Evolutionary conservation across 2,797 vertebrate genomes (phyloP), one percentile per base, ranked within the genome.

Genomic region (Glossophaga mutica): DNA sequence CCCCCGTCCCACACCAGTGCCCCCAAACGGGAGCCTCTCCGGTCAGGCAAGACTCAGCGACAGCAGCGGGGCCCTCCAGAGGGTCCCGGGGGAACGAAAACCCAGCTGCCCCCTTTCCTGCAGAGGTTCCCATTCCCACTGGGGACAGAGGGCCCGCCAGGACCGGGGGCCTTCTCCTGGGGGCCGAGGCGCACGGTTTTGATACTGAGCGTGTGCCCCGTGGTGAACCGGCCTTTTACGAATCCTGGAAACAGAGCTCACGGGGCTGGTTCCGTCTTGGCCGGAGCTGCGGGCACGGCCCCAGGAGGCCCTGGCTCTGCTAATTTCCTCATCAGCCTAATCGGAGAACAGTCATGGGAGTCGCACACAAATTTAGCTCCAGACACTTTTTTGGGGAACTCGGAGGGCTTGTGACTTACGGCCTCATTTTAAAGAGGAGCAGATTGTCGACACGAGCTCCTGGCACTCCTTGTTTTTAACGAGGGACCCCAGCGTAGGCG

Each of bases 361-460:
- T 92, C 95, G 57, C 86, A 44, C 71, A 89, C 84, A 95, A 87
- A 95, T 94, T 94, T 88, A 97, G 94, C 93, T 93, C 85, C 90
- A 96, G 97, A 95, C 82, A 83, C 94, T 97, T 96, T 71, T 96
- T 86, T 86, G 90, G 96, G 93, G 95, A 96, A 37, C 94, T 94
- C 79, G 18, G 78, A 97, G 86, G 70, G 22, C 26, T 84, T 81
- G 95, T 85, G 88, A 96, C 96, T 95, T 94, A 91, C 39, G 62
- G 96, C 93, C 86, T 94, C 91, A 46, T 91, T 86, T 96, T 94
- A 90, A 96, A 96, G 95, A 97, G 92, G 92, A 91, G 94, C 82
- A 73, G 96, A 87, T 82, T 95, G 94, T 96, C 94, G 94, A 96
- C 96, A 84, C 0, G 9, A 84, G 91, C 87, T 68, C 76, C 2